Evolutionary conservation across 2,797 vertebrate species (phyloP).

Genomic region (Acestrorhynchus altus): DNA sequence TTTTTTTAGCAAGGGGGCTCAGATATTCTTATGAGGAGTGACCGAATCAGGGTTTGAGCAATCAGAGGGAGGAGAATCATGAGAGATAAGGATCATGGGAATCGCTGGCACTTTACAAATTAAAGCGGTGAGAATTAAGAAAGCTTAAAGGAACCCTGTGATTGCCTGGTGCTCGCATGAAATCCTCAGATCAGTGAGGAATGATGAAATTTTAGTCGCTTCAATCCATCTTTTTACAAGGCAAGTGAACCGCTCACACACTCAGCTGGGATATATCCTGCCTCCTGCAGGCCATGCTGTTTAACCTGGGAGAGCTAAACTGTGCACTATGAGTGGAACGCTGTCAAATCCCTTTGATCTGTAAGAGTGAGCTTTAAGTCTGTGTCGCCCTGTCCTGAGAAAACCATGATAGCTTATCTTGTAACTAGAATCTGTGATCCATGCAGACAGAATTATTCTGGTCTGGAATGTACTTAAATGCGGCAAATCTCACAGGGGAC

Average conservation of each 20-base stretch:
- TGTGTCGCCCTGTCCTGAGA: conserved; percentile 46
- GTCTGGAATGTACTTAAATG: conserved; percentile 60
- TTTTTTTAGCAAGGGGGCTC: conserved; percentile 58
- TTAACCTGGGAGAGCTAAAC: conserved; percentile 2
- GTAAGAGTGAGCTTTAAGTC: conserved; percentile 35
- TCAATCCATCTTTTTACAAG: conserved; percentile 76
- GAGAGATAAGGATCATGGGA: conserved; percentile 52
- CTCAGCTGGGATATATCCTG: neutral
- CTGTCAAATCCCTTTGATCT: conserved; percentile 9
- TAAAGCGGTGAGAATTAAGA: conserved; percentile 65
- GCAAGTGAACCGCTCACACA: conserved; percentile 62
- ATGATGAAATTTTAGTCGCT: conserved; percentile 75
- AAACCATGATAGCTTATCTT: conserved; percentile 57
- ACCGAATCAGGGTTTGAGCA: conserved; percentile 68
- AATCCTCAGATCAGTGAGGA: conserved; percentile 75
- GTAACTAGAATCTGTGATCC: conserved; percentile 60
- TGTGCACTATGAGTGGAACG: neutral
- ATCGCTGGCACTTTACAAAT: conserved; percentile 72
- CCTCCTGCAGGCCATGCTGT: neutral
- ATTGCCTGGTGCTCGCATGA: conserved; percentile 62
- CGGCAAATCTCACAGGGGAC: conserved; percentile 58
- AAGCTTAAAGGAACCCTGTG: conserved; percentile 74
- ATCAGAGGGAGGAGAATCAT: conserved; percentile 52
- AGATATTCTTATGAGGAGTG: conserved; percentile 56
- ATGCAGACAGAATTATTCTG: conserved; percentile 49